These are phyloP conservation scores for Muscicapa adusta DNA, from an alignment of 2,113 vertebrate species.

Conservation along the genomic window DNA sequence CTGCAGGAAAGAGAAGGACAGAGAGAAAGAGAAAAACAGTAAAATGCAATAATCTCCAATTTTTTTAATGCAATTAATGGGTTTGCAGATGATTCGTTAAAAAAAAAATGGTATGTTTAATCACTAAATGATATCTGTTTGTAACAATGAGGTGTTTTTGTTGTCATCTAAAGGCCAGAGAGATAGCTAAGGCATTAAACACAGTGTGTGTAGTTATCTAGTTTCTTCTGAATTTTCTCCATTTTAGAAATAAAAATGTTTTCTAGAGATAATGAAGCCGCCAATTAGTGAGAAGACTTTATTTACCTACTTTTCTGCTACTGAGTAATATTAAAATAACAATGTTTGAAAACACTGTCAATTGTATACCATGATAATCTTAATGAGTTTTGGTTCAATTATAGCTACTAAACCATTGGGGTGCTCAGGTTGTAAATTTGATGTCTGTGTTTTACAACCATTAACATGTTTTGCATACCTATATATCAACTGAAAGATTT, in stretches of 20 bases:
- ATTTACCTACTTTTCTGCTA: background rate
- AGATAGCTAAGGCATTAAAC: background rate
- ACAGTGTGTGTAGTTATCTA: background rate
- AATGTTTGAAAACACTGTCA: background rate
- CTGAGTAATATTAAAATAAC: background rate
- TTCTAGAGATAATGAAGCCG: background rate
- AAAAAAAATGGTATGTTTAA: constrained; percentile 35
- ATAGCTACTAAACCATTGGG: background rate
- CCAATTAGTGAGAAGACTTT: background rate
- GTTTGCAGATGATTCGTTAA: constrained; percentile 27
- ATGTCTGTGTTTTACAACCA: background rate
- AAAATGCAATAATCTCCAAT: constrained; percentile 1
- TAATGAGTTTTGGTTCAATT: background rate
- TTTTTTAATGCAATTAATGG: background rate
- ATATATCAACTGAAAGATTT: background rate
- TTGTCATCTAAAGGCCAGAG: constrained; percentile 1
- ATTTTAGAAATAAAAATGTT: background rate
- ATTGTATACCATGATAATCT: background rate
- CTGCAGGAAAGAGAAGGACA: constrained; percentile 34
- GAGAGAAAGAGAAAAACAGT: constrained; percentile 12
- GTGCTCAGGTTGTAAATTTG: background rate
- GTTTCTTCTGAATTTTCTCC: background rate
- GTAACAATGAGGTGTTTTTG: constrained; percentile 11
- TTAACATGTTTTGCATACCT: background rate
- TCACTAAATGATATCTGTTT: constrained; percentile 36